A percentile compares a stretch with the other conserved stretches of the same genome.
These are phyloP conservation scores for Mesitornis unicolor DNA, from an alignment of 2,113 vertebrate species.

Conservation along the genomic window DNA sequence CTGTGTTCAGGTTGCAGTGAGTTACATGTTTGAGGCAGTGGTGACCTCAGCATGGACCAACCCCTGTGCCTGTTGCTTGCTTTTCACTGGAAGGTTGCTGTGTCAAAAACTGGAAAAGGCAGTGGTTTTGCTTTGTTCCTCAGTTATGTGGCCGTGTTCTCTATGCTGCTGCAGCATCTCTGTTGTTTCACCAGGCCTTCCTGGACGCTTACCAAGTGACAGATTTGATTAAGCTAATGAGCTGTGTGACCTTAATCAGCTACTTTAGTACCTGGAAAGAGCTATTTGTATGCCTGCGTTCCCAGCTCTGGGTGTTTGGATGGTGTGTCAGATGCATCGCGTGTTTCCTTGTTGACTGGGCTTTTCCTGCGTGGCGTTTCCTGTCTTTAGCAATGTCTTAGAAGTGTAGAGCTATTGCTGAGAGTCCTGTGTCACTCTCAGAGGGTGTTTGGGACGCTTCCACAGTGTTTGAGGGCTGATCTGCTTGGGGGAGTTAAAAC, in stretches of 20 bases:
- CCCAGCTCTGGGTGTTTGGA: neutral
- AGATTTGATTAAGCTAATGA: constrained; percentile 17
- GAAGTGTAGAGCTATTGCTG: neutral
- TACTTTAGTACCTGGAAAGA: neutral
- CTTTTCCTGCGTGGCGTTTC: neutral
- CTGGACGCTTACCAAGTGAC: neutral
- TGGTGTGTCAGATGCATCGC: neutral
- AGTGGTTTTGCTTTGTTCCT: neutral
- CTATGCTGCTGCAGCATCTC: neutral
- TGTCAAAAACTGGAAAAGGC: neutral
- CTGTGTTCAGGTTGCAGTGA: neutral
- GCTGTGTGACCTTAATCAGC: neutral
- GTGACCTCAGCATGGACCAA: neutral
- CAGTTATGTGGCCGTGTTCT: accelerated
- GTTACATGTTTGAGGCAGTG: neutral
- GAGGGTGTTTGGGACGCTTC: neutral
- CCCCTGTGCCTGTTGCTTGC: neutral
- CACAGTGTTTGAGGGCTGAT: neutral
- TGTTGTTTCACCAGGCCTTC: neutral
- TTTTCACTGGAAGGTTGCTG: neutral
- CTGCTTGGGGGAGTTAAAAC: neutral
- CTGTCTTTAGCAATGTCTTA: neutral
- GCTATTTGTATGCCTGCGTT: neutral
- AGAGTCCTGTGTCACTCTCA: neutral
- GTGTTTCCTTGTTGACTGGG: neutral